Percentiles rank a stretch among this genome's conserved stretches.
These are phyloP conservation scores for Agonopterix heracliana DNA, from an alignment of 2,888 invertebrate genomes.

Conservation along the genomic window DNA sequence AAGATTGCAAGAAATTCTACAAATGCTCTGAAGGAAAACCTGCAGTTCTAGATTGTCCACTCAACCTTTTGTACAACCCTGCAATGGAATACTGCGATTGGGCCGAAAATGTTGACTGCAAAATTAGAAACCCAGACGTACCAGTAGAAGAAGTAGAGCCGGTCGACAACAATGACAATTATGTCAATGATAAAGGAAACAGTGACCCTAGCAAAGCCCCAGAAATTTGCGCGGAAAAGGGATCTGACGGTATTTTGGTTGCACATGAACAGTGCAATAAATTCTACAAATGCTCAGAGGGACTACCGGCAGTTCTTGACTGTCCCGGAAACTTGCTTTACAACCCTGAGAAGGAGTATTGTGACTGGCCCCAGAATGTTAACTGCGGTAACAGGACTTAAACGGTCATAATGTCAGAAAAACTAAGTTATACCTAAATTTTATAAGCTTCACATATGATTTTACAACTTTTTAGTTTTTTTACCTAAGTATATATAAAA, in stretches of 20 bases:
- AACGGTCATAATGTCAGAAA: too few species aligned
- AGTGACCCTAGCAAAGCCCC: constrained; percentile 17
- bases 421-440: too few species aligned
- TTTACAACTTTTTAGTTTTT: too few species aligned
- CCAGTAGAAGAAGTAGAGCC: background rate
- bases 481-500: too few species aligned
- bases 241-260: constrained; percentile 24
- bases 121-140: background rate
- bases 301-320: constrained; percentile 17
- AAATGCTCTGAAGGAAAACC: constrained; percentile 25
- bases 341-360: constrained; percentile 23
- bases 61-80: constrained; percentile 26
- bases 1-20: constrained; percentile 37
- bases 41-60: constrained; percentile 20
- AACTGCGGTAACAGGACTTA: constrained; percentile 3
- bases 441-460: too few species aligned
- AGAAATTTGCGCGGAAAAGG: constrained; percentile 24
- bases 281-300: constrained; percentile 29
- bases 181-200: background rate
- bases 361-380: constrained; percentile 32
- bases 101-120: constrained; percentile 23
- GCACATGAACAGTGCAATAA: constrained; percentile 37
- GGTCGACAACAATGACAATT: background rate
- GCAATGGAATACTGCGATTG: constrained; percentile 28
- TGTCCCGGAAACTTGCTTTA: constrained; percentile 27